These are phyloP conservation scores for Petrolisthes cinctipes DNA, from an alignment of 2,888 invertebrate genomes.

Conservation along the genomic window DNA sequence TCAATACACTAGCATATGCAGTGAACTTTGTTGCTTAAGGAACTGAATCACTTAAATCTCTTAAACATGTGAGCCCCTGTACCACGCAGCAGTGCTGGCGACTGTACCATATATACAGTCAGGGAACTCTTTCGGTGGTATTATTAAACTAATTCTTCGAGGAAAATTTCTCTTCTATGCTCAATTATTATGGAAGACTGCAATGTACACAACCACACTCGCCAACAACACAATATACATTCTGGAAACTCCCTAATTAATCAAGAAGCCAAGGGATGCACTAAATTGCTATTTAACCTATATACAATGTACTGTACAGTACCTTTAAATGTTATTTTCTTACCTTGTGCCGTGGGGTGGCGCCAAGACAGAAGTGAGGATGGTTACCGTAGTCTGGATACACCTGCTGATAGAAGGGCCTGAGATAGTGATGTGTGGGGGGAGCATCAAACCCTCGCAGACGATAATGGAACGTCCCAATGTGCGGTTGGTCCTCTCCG, in stretches of 20 bases:
- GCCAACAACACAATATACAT: too few relatives aligned
- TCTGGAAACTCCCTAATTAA: too few relatives aligned
- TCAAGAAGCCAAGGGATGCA: too few relatives aligned
- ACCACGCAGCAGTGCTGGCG: too few relatives aligned
- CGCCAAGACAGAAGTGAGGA: conserved; percentile 79
- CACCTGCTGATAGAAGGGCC: conserved; percentile 83
- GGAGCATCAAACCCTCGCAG: conserved; percentile 85
- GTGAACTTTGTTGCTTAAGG: too few relatives aligned
- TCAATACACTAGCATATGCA: too few relatives aligned
- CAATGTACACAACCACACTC: too few relatives aligned
- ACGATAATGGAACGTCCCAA: conserved; percentile 91
- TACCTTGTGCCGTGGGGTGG: conserved; percentile 81
- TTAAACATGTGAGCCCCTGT: too few relatives aligned
- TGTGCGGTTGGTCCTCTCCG: conserved; percentile 78
- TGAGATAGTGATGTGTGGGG: conserved; percentile 92
- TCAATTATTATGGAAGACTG: background rate
- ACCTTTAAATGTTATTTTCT: conserved; percentile 66
- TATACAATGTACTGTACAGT: background rate
- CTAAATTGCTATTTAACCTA: background rate
- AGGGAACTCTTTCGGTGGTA: background rate
- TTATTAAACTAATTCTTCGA: background rate
- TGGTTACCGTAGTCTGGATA: conserved; percentile 74
- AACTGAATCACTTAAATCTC: too few relatives aligned
- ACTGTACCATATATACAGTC: background rate
- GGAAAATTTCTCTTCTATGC: background rate